Base-by-base conservation (phyloP, 1,140 invertebrate species). In the Tetragnatha versicolor region DNA sequence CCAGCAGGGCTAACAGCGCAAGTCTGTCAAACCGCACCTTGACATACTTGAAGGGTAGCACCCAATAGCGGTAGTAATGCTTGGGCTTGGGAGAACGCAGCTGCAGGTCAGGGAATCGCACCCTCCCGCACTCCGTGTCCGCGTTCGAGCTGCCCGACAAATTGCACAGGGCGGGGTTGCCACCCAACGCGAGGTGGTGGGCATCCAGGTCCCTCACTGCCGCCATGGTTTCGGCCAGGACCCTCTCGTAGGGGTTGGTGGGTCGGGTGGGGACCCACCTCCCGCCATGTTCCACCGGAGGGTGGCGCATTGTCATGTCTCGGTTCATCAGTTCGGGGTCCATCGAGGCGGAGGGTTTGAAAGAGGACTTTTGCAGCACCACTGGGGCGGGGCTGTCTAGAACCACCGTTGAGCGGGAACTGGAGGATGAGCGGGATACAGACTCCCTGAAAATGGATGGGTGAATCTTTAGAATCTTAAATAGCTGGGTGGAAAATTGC, bases 1-100 rank as follows among this genome's bases (percentile, higher is more conserved):
- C 98, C 72, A 99, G 90, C 0, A 99, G 86, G 0, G 97, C 95
- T 84, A 98, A 88, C 12, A 99, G 86, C 79, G 95, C 92, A 51
- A 99, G 87, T 55, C 97, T 89, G 87, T 99, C 96, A 88, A 98
- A 95, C 33, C 92, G 91, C 2, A 98, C 85, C 81, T 89, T 88
- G 0, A 89, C 51, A 58, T 66, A 81, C 78, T 83, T 82, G 35
- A 79, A 82, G 78, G 91, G 92, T 5, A 92, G 90, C 22, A 94
- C 85, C 84, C 91, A 91, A 83, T 94, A 93, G 83, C 94, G 94
- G 85, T 96, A 96, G 86, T 93, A 96, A 82, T 92, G 92, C 82
- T 87, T 86, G 20, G 85, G 84, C 82, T 92, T 92, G 0, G 90
- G 90, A 87, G 89, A 51, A 29, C 55, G 79, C 10, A 61, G 39